Evolutionary conservation across 2,888 invertebrate species (phyloP).

Genomic region (Anodontia alba): DNA sequence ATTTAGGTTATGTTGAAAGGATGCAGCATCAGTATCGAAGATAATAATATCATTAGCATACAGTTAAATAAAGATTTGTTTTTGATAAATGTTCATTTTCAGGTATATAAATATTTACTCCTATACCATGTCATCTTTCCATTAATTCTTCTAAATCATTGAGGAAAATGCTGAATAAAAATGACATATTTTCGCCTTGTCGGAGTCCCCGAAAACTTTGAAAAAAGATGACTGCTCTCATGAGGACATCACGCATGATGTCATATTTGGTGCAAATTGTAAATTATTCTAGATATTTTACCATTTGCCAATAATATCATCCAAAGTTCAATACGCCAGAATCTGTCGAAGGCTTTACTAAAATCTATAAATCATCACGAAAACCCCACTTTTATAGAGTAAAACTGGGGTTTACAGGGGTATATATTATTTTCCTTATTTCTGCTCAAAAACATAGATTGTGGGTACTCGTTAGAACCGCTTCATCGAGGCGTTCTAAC

Average conservation of each 20-base stretch:
- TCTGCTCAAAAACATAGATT: too few relatives aligned
- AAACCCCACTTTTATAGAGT: too few relatives aligned
- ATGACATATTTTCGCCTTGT: neutral
- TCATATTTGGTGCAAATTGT: neutral
- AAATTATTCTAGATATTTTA: neutral
- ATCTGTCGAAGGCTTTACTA: neutral
- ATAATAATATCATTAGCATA: neutral
- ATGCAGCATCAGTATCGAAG: neutral
- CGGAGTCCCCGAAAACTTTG: neutral
- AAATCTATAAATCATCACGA: neutral
- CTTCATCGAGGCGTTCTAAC: too few relatives aligned
- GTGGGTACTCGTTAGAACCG: too few relatives aligned
- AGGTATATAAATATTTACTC: neutral
- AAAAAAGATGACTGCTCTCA: neutral
- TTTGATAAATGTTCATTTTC: neutral
- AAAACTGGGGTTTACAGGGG: too few relatives aligned
- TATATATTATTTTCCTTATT: too few relatives aligned
- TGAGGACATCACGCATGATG: neutral
- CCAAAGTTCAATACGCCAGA: neutral
- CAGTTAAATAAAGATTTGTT: neutral
- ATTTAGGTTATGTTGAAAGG: neutral
- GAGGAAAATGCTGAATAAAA: neutral
- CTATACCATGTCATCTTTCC: neutral
- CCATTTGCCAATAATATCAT: neutral
- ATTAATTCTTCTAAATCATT: neutral